Percentiles rank a stretch among this genome's conserved stretches.
These are phyloP conservation scores for Aphaenogaster rudis DNA, from an alignment of 1,140 invertebrate species.

Conservation along the genomic window DNA sequence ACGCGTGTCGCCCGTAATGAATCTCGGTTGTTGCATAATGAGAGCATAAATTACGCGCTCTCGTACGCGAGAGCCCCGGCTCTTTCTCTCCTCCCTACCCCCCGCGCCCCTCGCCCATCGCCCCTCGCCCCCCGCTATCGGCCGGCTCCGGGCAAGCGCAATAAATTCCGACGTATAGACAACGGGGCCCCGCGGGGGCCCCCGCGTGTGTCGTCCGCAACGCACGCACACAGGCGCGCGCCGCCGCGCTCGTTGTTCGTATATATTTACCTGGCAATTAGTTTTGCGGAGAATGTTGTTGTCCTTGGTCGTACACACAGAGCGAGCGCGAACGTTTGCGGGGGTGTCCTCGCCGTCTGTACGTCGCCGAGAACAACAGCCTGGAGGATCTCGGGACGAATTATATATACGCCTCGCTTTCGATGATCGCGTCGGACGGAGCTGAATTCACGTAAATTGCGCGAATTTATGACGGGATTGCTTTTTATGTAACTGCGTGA, in stretches of 20 bases:
- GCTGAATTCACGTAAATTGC: neutral
- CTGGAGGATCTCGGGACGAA: slow-evolving; percentile 34
- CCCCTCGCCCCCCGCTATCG: slow-evolving; percentile 13
- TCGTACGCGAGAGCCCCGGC: slow-evolving; percentile 55
- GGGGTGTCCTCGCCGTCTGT: slow-evolving; percentile 72
- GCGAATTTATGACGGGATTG: neutral
- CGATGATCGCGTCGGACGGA: neutral
- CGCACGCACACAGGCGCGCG: slow-evolving; percentile 31
- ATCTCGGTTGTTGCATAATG: slow-evolving; percentile 78
- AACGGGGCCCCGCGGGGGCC: slow-evolving; percentile 41
- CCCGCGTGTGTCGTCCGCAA: slow-evolving; percentile 41
- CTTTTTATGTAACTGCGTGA: neutral
- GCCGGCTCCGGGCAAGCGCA: slow-evolving; percentile 35
- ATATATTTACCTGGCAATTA: slow-evolving; percentile 86
- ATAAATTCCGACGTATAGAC: slow-evolving; percentile 65
- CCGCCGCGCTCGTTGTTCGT: slow-evolving; percentile 71
- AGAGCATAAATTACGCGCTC: slow-evolving; percentile 78
- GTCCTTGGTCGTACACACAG: slow-evolving; percentile 82
- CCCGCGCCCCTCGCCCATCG: neutral
- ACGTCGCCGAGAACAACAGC: slow-evolving; percentile 65
- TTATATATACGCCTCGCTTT: slow-evolving; percentile 9
- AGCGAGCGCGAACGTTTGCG: slow-evolving; percentile 65
- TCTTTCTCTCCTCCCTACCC: slow-evolving; percentile 47
- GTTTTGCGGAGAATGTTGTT: slow-evolving; percentile 86
- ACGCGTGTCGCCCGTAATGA: slow-evolving; percentile 75